These are phyloP conservation scores for Phrynosoma platyrhinos DNA, from an alignment of 2,113 vertebrate species.

Conservation along the genomic window DNA sequence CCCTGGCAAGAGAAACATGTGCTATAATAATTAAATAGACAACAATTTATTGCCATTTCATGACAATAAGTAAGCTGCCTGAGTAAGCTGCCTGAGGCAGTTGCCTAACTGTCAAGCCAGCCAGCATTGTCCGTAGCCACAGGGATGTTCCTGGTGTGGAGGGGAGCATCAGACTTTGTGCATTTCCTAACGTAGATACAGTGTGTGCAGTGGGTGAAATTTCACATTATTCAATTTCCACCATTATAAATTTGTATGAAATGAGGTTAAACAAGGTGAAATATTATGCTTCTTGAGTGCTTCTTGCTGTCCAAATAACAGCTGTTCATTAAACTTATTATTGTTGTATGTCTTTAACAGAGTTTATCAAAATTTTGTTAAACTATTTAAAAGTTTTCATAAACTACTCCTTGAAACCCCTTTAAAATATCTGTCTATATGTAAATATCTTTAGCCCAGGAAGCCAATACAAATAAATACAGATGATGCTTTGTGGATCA, in stretches of 20 bases:
- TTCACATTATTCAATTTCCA: not conserved
- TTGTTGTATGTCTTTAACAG: not conserved
- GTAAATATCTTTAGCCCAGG: too few species aligned
- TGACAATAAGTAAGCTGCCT: too few species aligned
- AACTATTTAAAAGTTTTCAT: not conserved
- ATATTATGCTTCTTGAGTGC: not conserved
- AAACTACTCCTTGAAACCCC: not conserved
- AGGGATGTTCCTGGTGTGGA: too few species aligned
- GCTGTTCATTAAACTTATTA: not conserved
- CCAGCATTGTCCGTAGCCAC: not conserved
- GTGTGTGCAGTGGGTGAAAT: not conserved
- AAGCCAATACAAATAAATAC: not conserved
- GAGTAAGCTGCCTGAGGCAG: too few species aligned
- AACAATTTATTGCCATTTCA: not conserved
- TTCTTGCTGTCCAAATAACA: not conserved
- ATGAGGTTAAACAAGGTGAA: not conserved
- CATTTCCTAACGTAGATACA: not conserved
- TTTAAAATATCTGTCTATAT: not conserved
- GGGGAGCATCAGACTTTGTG: too few species aligned
- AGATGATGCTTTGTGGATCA: not conserved
- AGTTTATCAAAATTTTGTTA: rapidly evolving
- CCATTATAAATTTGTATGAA: not conserved
- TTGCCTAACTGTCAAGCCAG: not conserved
- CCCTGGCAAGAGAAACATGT: not conserved
- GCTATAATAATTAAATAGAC: not conserved